Conservation (phyloP, 2,113 vertebrate genomes). For the Morone chrysops region DNA sequence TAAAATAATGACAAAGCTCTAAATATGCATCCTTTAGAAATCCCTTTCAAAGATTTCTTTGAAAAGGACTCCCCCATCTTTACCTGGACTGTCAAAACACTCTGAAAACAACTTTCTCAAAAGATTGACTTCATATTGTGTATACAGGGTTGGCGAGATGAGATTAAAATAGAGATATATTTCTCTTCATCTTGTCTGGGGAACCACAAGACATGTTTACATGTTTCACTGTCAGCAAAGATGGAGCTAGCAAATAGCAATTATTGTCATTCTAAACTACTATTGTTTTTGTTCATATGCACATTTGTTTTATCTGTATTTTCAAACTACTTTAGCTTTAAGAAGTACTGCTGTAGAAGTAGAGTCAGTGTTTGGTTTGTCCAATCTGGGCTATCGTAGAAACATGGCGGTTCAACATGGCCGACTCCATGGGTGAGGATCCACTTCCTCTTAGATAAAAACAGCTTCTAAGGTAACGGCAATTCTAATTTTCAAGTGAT, state of each 20-base stretch:
- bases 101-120: constrained; percentile 10
- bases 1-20: constrained; percentile 18
- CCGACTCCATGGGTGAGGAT: too few species aligned
- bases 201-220: constrained; percentile 20
- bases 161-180: constrained; percentile 12
- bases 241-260: constrained; percentile 21
- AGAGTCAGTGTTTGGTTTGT: too few species aligned
- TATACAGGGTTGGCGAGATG: not conserved
- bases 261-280: constrained; percentile 3
- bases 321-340: not conserved
- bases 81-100: constrained; percentile 23
- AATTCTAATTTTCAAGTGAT: too few species aligned
- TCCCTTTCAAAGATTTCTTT: constrained; percentile 26
- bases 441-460: too few species aligned
- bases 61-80: not conserved
- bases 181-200: constrained; percentile 12
- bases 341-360: too few species aligned
- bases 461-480: too few species aligned
- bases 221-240: constrained; percentile 11
- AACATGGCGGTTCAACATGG: too few species aligned
- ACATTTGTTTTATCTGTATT: not conserved
- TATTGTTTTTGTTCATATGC: not conserved
- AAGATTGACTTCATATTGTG: not conserved
- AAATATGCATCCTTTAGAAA: constrained; percentile 29
- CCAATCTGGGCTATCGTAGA: too few species aligned